Evolutionary conservation across 2,888 invertebrate species (phyloP).

Genomic region (Laspeyria flexula): DNA sequence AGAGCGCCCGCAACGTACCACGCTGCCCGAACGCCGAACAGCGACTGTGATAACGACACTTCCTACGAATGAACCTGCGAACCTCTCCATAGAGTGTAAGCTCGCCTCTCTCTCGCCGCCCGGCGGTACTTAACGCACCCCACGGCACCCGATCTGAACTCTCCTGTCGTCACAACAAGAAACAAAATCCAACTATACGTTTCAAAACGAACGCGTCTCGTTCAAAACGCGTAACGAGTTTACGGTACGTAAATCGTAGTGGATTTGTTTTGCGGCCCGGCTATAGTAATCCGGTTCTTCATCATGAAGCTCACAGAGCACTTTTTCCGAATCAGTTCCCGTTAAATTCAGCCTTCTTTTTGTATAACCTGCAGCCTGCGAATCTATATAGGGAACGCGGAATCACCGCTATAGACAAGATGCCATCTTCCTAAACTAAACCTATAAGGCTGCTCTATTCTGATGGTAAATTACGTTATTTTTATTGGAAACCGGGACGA

Average conservation of each 20-base stretch:
- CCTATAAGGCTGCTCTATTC: constrained; percentile 74
- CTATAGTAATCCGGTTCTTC: constrained; percentile 80
- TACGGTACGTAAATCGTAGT: constrained; percentile 85
- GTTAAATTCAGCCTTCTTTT: constrained; percentile 80
- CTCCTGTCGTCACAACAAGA: constrained; percentile 59
- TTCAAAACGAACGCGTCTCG: constrained; percentile 67
- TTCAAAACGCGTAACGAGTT: constrained; percentile 81
- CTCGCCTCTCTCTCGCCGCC: constrained; percentile 74
- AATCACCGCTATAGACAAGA: constrained; percentile 81
- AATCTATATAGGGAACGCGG: constrained; percentile 76
- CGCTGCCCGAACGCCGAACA: constrained; percentile 80
- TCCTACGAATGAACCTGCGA: constrained; percentile 78
- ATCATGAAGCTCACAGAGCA: constrained; percentile 66
- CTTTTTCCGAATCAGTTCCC: constrained; percentile 74
- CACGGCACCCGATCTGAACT: constrained; percentile 57
- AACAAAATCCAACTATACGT: constrained; percentile 60
- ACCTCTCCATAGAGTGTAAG: constrained; percentile 75
- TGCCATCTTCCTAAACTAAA: constrained; percentile 85
- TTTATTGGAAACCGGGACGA: constrained; percentile 71
- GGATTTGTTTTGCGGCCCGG: constrained; percentile 78
- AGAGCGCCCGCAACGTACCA: constrained; percentile 60
- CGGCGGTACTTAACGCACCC: constrained; percentile 61
- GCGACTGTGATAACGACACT: constrained; percentile 84
- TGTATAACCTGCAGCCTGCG: constrained; percentile 67
- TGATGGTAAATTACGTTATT: constrained; percentile 77